Base-by-base conservation (phyloP, 2,888 invertebrate species). In the Pseudococcus viburni region DNA sequence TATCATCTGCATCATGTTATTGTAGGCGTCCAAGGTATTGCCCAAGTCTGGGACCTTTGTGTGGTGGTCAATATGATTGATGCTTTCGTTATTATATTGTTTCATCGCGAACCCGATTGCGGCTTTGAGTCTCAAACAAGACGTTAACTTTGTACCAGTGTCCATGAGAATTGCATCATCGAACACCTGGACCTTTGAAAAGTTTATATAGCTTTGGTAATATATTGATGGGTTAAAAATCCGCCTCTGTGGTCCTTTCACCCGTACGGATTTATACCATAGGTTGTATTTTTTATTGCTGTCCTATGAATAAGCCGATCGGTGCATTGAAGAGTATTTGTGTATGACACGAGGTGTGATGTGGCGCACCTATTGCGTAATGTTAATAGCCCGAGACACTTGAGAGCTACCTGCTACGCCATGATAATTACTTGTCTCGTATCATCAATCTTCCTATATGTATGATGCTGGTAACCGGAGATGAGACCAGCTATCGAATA, bases 31-130 rank as follows among this genome's bases (percentile, higher is more conserved):
- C 26, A 22, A 11, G 22, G 73, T 73, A 55, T 55, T 55, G 55
- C 55, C 55, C 55, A 55, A 55, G 48, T n/a, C 55, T 55, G 1
- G n/a, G 55, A 55, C 55, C 22, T 73, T 73, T 55, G 55, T 26
- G 7, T 77, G 17, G 8, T 77, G 77, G 77, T 77, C 77, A 77
- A 33, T 77, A 42, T 77, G 77, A 77, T 77, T 77, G 77, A 77
- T 77, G 77, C n/a, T 39, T 77, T 77, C 17, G 73, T n/a, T 33
- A 73, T 22, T 33, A 11, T 73, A 77, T 77, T 64, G 64, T 64
- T 64, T 64, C 64, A 64, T 64, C 9, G n/a, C 7, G 7, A 12
- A n/a, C 17, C 3, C 17, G 6, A n/a, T n/a, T n/a, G 4, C 17
- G n/a, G 26, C 26, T 33, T 33, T 33, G 26, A 3, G 1, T 59